Base-by-base conservation (phyloP, 2,797 vertebrate species). In the Clarias pachynema region DNA sequence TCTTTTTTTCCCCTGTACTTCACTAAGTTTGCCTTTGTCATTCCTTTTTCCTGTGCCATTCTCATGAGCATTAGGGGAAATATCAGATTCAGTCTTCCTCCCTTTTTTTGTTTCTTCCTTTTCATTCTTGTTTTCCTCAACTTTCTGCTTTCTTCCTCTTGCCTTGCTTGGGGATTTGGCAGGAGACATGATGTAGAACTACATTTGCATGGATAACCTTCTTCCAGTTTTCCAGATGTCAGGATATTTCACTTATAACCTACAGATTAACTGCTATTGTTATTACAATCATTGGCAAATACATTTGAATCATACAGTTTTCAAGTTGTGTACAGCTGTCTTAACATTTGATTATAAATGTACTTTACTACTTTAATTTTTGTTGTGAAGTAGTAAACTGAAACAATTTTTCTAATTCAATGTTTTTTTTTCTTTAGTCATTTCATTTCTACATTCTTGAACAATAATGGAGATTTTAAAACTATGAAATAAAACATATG, bases 101-200 rank as follows among this genome's bases (percentile, higher is more conserved):
- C 68, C 82, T 82, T 91, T 87, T 87, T 89, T 89, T 59, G 79
- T 86, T 7, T 16, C 85, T 86, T 89, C 84, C 84, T 89, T 88
- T 66, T 88, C 80, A 5, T 53, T 34, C 86, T 92, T 92, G 37
- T 66, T 86, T 69, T 74, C 49, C 18, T 88, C 85, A n/a, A 49
- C 59, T 88, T 85, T 94, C 72, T 88, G 86, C 12, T 89, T 90
- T 57, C 75, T 86, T n/a, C 56, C 68, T 74, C 75, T 86, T 79
- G 88, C 85, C 87, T 87, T 90, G 59, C 74, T n/a, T 84, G 37
- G 84, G 1, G 89, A 89, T 81, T 93, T 95, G 63, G 87, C 89
- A 60, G 92, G 88, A 84, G 94, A 84, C 91, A 95, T 95, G 70
- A 40, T 81, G 84, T 4, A 16, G 34, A 29, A n/a, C 86, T 75